These are phyloP conservation scores for Rotaria macrura DNA, from an alignment of 2,888 invertebrate species.

Conservation along the genomic window DNA sequence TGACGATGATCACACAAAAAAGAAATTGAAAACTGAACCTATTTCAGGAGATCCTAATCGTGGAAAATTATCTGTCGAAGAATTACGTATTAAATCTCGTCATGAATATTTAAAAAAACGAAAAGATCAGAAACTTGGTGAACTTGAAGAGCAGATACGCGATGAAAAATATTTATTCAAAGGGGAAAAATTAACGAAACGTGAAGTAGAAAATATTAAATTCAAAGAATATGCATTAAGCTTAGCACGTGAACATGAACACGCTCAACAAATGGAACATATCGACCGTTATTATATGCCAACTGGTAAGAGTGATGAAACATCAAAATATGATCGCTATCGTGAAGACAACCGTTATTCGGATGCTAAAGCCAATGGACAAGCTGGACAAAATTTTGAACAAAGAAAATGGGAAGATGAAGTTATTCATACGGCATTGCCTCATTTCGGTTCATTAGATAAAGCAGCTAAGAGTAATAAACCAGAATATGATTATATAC, in stretches of 20 bases:
- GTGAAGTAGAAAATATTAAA: constrained; percentile 70
- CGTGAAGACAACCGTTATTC: constrained; percentile 66
- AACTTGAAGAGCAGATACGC: constrained; percentile 80
- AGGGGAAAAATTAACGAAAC: constrained; percentile 63
- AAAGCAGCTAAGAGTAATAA: constrained; percentile 51
- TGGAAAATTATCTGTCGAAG: constrained; percentile 72
- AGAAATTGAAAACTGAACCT: constrained; percentile 34
- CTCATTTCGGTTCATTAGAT: constrained; percentile 84
- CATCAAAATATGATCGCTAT: constrained; percentile 44
- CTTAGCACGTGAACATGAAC: constrained; percentile 86
- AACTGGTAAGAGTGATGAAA: constrained; percentile 51
- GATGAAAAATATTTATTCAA: constrained; percentile 93
- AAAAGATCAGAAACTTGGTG: constrained; percentile 85
- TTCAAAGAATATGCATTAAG: constrained; percentile 79
- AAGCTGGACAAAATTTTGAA: constrained; percentile 47
- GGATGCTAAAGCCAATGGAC: constrained; percentile 39
- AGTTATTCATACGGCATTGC: constrained; percentile 79
- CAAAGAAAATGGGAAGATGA: constrained; percentile 91
- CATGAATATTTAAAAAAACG: constrained; percentile 86
- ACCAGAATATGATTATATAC: constrained; percentile 74
- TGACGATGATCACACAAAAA: constrained; percentile 30
- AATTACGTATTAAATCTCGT: constrained; percentile 76
- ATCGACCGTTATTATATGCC: constrained; percentile 90
- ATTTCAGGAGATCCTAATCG: constrained; percentile 57
- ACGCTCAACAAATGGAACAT: constrained; percentile 79